Conservation (phyloP, 2,113 vertebrate species). For the Tautogolabrus adspersus region DNA sequence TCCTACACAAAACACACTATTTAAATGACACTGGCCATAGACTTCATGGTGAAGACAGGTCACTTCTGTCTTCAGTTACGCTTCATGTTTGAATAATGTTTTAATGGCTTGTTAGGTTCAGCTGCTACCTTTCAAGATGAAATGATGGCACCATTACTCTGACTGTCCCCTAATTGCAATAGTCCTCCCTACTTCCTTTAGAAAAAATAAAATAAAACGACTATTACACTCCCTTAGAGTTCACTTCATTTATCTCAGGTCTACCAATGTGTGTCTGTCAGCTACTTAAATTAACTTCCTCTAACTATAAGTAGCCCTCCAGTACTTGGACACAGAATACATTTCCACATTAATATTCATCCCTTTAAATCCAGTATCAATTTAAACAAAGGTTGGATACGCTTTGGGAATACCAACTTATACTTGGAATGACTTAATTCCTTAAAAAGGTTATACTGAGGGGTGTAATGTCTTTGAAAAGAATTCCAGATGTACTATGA, state of each 20-base stretch:
- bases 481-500: conserved; percentile 58
- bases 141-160: neutral
- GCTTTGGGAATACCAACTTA: conserved; percentile 50
- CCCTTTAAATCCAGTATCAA: conserved; percentile 60
- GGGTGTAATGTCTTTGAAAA: conserved; percentile 68
- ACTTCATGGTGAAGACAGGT: neutral
- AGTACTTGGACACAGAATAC: conserved; percentile 51
- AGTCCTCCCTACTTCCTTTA: neutral
- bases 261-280: conserved; percentile 32
- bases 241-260: conserved; percentile 43
- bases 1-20: neutral
- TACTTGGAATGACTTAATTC: conserved; percentile 74
- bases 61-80: neutral
- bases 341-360: conserved; percentile 59
- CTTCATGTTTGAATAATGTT: neutral
- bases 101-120: neutral
- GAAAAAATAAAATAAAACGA: conserved; percentile 21
- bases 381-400: conserved; percentile 53
- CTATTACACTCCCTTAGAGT: conserved; percentile 25
- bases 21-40: neutral
- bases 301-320: conserved; percentile 20
- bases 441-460: conserved; percentile 81
- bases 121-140: neutral
- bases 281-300: conserved; percentile 30
- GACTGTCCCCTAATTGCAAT: neutral